Conservation (phyloP, 2,797 vertebrate species). For the Zonotrichia albicollis region DNA sequence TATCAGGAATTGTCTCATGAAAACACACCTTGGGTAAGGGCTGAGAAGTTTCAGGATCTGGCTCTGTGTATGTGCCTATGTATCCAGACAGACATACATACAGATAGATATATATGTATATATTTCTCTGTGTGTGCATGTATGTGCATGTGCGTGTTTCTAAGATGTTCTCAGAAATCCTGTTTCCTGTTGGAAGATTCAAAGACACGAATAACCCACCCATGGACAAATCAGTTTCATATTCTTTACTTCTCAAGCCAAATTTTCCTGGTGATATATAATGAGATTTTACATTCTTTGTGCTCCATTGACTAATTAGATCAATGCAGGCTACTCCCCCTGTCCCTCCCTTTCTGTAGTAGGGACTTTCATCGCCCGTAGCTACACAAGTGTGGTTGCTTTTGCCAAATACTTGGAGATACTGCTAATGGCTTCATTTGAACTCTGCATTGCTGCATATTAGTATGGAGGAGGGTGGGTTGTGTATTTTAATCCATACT, state of each 20-base stretch:
- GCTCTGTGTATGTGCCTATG: not conserved
- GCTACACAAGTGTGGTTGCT: conserved; percentile 51
- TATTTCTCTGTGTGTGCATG: not conserved
- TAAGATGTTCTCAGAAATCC: not conserved
- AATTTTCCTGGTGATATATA: conserved; percentile 38
- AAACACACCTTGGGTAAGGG: not conserved
- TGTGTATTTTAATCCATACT: conserved; percentile 50
- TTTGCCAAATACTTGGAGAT: conserved; percentile 65
- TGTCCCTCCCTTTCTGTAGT: conserved; percentile 25
- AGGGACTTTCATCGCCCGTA: conserved; percentile 70
- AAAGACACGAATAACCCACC: not conserved
- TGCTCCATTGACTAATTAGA: conserved; percentile 60
- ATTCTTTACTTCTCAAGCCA: conserved; percentile 43
- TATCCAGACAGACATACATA: accelerated
- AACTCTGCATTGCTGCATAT: conserved; percentile 44
- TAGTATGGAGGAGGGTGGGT: not conserved
- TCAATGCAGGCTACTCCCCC: conserved; percentile 46
- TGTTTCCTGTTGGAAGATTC: conserved; percentile 23
- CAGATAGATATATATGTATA: no score
- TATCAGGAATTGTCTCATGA: not conserved
- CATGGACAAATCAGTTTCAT: conserved; percentile 41
- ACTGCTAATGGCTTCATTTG: conserved; percentile 63
- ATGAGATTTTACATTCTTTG: conserved; percentile 59
- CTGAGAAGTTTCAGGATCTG: not conserved
- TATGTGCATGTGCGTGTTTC: not conserved